Conservation (phyloP, 2,113 vertebrate species). For the Speoplatyrhinus poulsoni region DNA sequence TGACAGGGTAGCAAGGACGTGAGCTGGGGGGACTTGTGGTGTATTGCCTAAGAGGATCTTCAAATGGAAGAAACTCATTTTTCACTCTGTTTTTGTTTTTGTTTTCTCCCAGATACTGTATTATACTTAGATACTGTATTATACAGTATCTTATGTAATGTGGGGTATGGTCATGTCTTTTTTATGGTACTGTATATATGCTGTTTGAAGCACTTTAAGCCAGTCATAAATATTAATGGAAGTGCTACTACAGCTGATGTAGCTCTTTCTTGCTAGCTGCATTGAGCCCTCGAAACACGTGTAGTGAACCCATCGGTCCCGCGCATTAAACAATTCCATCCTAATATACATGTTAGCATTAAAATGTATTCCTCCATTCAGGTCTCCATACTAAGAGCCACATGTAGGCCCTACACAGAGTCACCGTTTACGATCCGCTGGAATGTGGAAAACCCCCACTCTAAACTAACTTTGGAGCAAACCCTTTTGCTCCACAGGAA, state of each 20-base stretch:
- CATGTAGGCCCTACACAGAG: too few relatives aligned
- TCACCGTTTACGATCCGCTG: too few relatives aligned
- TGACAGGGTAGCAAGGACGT: slow-evolving; percentile 43
- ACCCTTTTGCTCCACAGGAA: too few relatives aligned
- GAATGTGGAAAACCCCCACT: too few relatives aligned
- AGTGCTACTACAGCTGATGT: slow-evolving; percentile 49
- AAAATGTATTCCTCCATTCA: too few relatives aligned
- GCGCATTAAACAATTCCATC: too few relatives aligned
- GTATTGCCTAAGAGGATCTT: slow-evolving; percentile 53
- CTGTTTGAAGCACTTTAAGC: slow-evolving; percentile 38
- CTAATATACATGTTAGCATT: too few relatives aligned
- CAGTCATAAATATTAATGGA: slow-evolving; percentile 46
- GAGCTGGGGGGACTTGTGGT: slow-evolving; percentile 21
- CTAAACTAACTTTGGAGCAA: too few relatives aligned
- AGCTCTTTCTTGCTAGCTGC: slow-evolving; percentile 53
- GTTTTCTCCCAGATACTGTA: slow-evolving; percentile 25
- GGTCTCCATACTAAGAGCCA: too few relatives aligned
- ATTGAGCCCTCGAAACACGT: slow-evolving; percentile 30
- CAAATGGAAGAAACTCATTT: slow-evolving; percentile 8
- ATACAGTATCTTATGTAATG: background rate
- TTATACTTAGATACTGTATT: slow-evolving; percentile 20
- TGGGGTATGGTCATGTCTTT: slow-evolving; percentile 20
- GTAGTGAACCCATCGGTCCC: too few relatives aligned
- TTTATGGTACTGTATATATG: slow-evolving; percentile 19
- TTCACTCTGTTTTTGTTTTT: slow-evolving; percentile 5